Evolutionary conservation across 1,140 invertebrate genomes (phyloP), one percentile per base, ranked within the genome.

Genomic region (Drosophila paulistorum): DNA sequence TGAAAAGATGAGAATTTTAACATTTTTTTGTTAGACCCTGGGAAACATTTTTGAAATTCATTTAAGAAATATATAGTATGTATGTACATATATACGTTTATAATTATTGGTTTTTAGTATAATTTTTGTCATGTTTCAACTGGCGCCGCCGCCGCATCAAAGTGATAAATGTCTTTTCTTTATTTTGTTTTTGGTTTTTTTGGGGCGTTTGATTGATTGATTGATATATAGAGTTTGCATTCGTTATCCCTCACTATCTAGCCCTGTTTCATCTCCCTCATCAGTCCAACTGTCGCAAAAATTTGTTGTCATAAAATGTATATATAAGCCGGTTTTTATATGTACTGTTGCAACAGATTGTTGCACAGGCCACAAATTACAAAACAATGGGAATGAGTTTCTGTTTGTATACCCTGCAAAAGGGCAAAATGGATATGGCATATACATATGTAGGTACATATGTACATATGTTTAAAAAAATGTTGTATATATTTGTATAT

Each of bases 211-310:
- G 55, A 59, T 59, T 59, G 57, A 59, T 59, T 59, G 57, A 59
- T 59, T 39, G 57, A 59, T 33, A n/a, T 13, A 30, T 57, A 5
- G 11, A 57, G 37, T 39, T 39, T 39, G 37, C 37, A 39, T 11
- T 37, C 9, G 10, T 6, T 37, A 9, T 37, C 37, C 37, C 37
- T 13, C 37, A 11, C 37, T 55, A 4, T 11, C 30, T n/a, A 14
- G n/a, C 30, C 14, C 26, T 23, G 17, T 17, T 23, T 54, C 14
- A 11, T 20, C 7, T 37, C 57, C 57, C 57, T 39, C 57, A 59
- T 59, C 57, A 59, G 57, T 59, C 57, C 57, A 59, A 39, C 57
- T 59, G 57, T 59, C 33, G 57, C 57, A 57, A 57, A 57, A 55
- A 55, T 30, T 30, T 30, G 26, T n/a, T 57, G 54, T 57, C 54